These are phyloP conservation scores for Byasa hedistus DNA, from an alignment of 2,888 invertebrate species.

Conservation along the genomic window DNA sequence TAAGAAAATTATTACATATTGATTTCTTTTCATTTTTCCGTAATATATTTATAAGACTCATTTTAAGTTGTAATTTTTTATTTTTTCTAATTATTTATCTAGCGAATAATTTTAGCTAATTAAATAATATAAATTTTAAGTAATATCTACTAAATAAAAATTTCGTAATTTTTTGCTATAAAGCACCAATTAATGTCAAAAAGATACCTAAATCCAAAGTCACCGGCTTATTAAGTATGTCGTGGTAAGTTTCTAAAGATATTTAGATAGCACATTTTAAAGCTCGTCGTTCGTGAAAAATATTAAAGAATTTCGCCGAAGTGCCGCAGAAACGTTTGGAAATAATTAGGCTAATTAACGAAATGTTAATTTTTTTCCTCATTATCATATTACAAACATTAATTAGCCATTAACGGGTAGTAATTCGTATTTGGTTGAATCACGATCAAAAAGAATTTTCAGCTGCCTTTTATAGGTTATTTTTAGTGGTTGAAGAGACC, in stretches of 20 bases:
- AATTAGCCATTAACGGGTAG: constrained; percentile 3
- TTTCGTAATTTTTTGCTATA: no score
- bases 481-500: neutral
- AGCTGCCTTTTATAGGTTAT: neutral
- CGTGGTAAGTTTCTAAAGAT: neutral
- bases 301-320: constrained; percentile 3
- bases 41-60: no score
- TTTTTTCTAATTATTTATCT: no score
- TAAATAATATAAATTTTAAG: no score
- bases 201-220: no score
- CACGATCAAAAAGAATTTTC: neutral
- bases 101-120: no score
- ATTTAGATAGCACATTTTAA: constrained; percentile 1
- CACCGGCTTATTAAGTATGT: no score
- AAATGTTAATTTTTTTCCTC: constrained; percentile 6
- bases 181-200: no score
- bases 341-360: constrained; percentile 23
- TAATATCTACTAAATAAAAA: no score
- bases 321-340: constrained; percentile 7
- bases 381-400: constrained; percentile 9
- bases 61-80: no score
- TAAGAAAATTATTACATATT: no score
- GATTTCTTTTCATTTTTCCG: no score
- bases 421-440: neutral
- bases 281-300: neutral